Conservation (phyloP, 2,888 invertebrate species). For the Dynastes hyllus region DNA sequence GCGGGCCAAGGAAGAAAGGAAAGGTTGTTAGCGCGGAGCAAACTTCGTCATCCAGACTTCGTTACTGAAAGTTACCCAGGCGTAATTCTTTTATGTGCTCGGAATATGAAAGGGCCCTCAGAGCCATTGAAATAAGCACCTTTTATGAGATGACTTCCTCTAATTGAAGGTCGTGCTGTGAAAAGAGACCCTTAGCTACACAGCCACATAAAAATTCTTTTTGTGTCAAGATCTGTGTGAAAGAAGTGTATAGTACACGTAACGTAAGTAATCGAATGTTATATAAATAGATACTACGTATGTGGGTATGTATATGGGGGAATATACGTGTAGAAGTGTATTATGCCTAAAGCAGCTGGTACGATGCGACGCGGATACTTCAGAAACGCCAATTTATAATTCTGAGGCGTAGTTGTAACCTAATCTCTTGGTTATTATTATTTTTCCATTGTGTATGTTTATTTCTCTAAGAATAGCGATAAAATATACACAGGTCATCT, state of each 20-base stretch:
- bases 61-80: slow-evolving; percentile 52
- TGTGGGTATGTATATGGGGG: neutral
- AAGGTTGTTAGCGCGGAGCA: slow-evolving; percentile 27
- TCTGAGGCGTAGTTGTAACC: slow-evolving; percentile 1
- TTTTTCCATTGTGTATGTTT: too few relatives aligned
- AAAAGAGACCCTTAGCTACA: slow-evolving; percentile 33
- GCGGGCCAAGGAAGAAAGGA: neutral
- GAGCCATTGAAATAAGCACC: slow-evolving; percentile 41
- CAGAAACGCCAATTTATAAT: neutral
- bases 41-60: slow-evolving; percentile 42
- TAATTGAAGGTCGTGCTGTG: slow-evolving; percentile 48
- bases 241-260: slow-evolving; percentile 37
- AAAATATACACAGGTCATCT: too few relatives aligned
- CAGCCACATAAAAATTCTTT: slow-evolving; percentile 29
- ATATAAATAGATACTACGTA: slow-evolving; percentile 2
- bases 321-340: slow-evolving; percentile 1
- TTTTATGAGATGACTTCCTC: slow-evolving; percentile 50
- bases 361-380: neutral
- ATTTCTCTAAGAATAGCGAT: too few relatives aligned
- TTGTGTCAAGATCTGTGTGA: slow-evolving; percentile 43
- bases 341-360: neutral
- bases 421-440: neutral
- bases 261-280: slow-evolving; percentile 23
- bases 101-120: slow-evolving; percentile 47
- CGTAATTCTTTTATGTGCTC: slow-evolving; percentile 51